Base-by-base conservation (phyloP, 2,113 vertebrate genomes). In the Tetraodon nigroviridis region DNA sequence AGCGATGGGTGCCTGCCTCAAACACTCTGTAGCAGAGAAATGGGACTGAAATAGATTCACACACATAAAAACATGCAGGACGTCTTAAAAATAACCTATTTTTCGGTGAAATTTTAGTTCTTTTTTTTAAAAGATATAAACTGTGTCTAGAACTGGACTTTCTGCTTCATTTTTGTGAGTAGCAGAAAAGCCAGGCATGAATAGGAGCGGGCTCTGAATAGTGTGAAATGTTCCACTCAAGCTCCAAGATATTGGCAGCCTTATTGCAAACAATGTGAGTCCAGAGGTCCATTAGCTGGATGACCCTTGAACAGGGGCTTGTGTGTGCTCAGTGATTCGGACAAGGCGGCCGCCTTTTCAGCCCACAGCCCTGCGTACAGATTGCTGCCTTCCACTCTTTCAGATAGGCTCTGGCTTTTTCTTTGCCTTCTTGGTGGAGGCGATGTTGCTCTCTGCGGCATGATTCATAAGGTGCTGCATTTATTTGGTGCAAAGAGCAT, bases 401-500 rank as follows among this genome's bases (percentile, higher is more conserved):
- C 64, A 61, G 63, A 75, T 51, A 51, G 37, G 65, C 79, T 83
- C 17, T 20, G 53, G 77, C 78, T 74, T 64, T 60, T 80, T 85
- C 57, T 79, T 72, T 61, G 45, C 57, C 65, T 73, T 57, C 64
- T 55, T 54, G 54, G 73, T 81, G 47, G 70, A 78, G 74, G 37
- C 74, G 29, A 64, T 40, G 58, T 67, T 66, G 80, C 70, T 78
- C 78, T 81, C 76, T 71, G 73, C 7, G 55, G 63, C 46, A 64
- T 84, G 84, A 89, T 84, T 89, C 87, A 86, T 73, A 72, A 84
- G 84, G 76, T 63, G 75, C 71, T 66, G 78, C 77, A 82, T 84
- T 86, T 82, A 85, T 84, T 83, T 81, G 76, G 78, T 86, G 82
- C 84, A 88, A 85, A 81, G 73, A 84, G 77, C 80, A 56, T 85